Evolutionary conservation across 2,797 vertebrate species (phyloP), one percentile per base, ranked within the genome.

Genomic region (Lithobates sylvaticus): DNA sequence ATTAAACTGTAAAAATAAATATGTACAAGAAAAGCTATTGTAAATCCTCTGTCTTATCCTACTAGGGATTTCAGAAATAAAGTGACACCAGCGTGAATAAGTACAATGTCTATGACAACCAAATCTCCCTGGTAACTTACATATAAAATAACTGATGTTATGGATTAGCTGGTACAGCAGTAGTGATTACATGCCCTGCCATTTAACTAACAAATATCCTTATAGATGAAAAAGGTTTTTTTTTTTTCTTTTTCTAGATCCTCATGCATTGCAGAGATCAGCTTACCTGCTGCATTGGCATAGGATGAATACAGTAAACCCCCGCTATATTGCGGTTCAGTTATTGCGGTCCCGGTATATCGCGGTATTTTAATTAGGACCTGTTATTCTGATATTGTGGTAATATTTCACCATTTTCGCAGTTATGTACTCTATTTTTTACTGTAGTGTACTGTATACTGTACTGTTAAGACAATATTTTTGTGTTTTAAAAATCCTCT

Each of bases 101-200:
- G 67, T 67, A 42, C 44, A 76, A 65, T 58, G 26, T 8, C n/a
- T 18, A 44, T 72, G 67, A 72, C 70, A 23, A n/a, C 5, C 61
- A 64, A 71, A 84, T 77, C 74, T 58, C 65, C 75, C 83, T 42
- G 58, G 36, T 54, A 77, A 44, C 75, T 50, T 26, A 50, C 73
- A 67, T 74, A 74, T 21, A 50, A 42, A 32, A 50, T 1, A 34
- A 70, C 5, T 15, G 54, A 21, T 50, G 26, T 69, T 47, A 15
- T 39, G 29, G 84, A 79, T 79, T 85, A 65, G 13, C 34, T 29
- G 42, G 26, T 32, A 47, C 68, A 64, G 58, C 69, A 74, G 10
- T 13, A 36, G 16, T 34, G n/a, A 85, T 85, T 64, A 85, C 64
- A 79, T 61, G 69, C 54, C 47, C 54, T 32, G 39, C 65, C 84